phyloP scores from a whole-genome alignment of 2,888 invertebrate genomes.

The Hemaris fuciformis region DNA sequence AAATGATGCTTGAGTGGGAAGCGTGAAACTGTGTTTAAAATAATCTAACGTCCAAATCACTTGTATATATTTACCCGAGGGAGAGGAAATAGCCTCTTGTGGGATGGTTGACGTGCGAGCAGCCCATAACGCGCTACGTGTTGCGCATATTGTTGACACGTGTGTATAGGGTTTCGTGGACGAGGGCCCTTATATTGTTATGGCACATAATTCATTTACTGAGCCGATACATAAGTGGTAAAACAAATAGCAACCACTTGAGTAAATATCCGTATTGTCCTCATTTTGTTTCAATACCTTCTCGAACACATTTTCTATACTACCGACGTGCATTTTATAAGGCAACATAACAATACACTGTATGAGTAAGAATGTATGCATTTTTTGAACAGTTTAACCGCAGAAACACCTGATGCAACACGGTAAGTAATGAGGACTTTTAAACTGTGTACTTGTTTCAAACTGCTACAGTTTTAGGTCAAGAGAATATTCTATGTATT shows the following conservation, averaged over 20 bases:
- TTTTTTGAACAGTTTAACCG: neutral
- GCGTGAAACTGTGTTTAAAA: neutral
- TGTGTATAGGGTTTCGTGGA: conserved; percentile 18
- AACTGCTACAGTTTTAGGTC: neutral
- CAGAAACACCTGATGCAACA: conserved; percentile 4
- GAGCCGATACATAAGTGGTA: conserved; percentile 45
- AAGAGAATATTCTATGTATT: neutral
- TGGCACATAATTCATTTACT: conserved; percentile 44
- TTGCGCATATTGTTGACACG: conserved; percentile 6
- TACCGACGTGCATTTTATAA: conserved; percentile 10
- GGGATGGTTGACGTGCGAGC: conserved; percentile 8
- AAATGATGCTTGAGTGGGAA: neutral
- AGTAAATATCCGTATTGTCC: conserved; percentile 61
- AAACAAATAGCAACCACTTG: conserved; percentile 53
- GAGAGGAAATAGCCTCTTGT: conserved; percentile 9
- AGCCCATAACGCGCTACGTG: conserved; percentile 5
- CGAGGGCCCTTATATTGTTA: conserved; percentile 22
- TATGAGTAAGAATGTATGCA: conserved; percentile 5
- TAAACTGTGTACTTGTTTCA: neutral
- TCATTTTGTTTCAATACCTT: conserved; percentile 35
- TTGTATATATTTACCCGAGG: neutral
- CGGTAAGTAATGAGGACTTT: neutral
- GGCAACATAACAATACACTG: neutral
- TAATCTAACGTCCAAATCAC: neutral
- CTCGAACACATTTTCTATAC: neutral